A percentile compares a stretch with the other conserved stretches of the same genome.
phyloP scores from a whole-genome alignment of 1,140 invertebrate genomes.

The Polypedilum vanderplanki region DNA sequence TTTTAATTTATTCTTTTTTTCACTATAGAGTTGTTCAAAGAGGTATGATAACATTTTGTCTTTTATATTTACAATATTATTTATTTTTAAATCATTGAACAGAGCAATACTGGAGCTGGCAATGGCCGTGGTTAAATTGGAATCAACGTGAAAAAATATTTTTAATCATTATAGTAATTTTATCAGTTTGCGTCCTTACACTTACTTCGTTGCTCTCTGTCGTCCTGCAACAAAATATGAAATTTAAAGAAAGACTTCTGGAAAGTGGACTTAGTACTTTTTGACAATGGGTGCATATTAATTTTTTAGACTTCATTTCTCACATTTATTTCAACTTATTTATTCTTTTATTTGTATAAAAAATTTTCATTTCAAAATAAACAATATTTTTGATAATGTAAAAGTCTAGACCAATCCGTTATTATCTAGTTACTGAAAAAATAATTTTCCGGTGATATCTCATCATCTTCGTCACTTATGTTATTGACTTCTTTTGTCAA shows the following conservation, averaged over 20 bases:
- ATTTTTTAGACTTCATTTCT: neutral
- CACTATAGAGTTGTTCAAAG: neutral
- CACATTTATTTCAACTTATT: neutral
- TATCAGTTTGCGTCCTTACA: neutral
- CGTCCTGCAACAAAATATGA: neutral
- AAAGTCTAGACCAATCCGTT: too few relatives aligned
- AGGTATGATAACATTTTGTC: neutral
- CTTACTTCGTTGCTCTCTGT: neutral
- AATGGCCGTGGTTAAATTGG: neutral
- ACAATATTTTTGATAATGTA: neutral
- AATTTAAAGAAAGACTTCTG: neutral
- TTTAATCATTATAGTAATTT: neutral
- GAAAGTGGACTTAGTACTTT: too few relatives aligned
- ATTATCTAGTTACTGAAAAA: neutral
- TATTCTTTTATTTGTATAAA: too few relatives aligned
- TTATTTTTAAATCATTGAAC: neutral
- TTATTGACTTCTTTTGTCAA: neutral
- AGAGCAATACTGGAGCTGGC: conserved; percentile 10
- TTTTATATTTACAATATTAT: neutral
- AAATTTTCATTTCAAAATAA: neutral
- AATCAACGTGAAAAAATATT: conserved; percentile 10
- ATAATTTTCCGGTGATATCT: neutral
- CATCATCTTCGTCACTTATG: neutral
- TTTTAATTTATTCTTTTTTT: neutral
- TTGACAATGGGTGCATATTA: neutral